Base-by-base conservation (phyloP, 2,797 vertebrate species). In the Neosalanx taihuensis region DNA sequence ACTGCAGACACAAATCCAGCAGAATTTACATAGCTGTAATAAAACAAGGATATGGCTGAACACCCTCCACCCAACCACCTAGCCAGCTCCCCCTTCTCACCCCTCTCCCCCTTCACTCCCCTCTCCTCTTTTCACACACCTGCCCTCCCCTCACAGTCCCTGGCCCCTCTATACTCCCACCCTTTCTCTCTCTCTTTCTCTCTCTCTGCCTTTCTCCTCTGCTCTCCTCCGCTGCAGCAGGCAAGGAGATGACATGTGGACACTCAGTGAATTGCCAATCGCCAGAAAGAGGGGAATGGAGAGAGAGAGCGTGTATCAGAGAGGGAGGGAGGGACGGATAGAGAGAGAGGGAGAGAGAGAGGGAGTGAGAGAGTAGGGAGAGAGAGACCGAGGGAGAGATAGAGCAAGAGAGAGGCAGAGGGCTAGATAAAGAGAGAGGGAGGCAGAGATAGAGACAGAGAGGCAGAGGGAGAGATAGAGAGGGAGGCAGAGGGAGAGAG, bases 211-310 rank as follows among this genome's bases (percentile, higher is more conserved):
- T 41, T 7, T 72, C 57, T 33, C 61, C 67, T 53, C 3, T 46
- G 74, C 84, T 87, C 79, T 75, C 82, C 57, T 41, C 76, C 74
- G 75, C 85, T 88, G 86, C 85, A 87, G 89, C 88, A 87, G 83
- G 82, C 82, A 79, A 83, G 75, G 70, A 87, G 82, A 87, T 88
- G 86, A 89, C 89, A 88, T 89, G 89, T 89, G 90, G 89, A 88
- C 86, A 84, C 87, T 88, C 87, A 75, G 80, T 85, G 86, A 91
- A 90, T 90, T 89, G 81, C 84, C 85, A 89, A 88, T 91, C 68
- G 73, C 78, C 79, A 84, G 82, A 49, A 75, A 84, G 72, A 67
- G 70, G 61, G 29, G 23, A 71, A 61, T 30, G 33, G 59, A 53
- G 64, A 23, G 15, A 75, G 26, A 67, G 73, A 56, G 7, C 10